Percentiles rank a stretch among this genome's conserved stretches.
Conservation (phyloP, 2,888 invertebrate species). For the Rhogogaster chlorosoma region DNA sequence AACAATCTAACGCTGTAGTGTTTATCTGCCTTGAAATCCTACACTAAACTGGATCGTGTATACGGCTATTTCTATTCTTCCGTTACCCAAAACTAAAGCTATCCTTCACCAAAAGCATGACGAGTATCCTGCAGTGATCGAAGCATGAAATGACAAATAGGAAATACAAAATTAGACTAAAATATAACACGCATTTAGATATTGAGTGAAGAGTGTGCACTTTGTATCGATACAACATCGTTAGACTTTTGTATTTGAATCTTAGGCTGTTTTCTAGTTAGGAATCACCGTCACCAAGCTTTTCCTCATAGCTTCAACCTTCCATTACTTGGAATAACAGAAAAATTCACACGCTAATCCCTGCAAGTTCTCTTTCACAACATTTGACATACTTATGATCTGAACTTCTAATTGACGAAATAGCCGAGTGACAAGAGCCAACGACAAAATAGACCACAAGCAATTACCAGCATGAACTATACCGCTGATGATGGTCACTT, state of each 20-base stretch:
- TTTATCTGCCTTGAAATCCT: constrained; percentile 42
- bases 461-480: constrained; percentile 16
- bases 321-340: not conserved
- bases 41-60: constrained; percentile 46
- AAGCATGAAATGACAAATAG: constrained; percentile 21
- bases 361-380: not conserved
- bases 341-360: constrained; percentile 14
- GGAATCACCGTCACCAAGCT: constrained; percentile 26
- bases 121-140: not conserved
- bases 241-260: constrained; percentile 18
- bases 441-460: not conserved
- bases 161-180: not conserved
- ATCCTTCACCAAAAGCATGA: constrained; percentile 22
- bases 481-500: not conserved
- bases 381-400: constrained; percentile 25
- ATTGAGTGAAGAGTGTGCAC: not conserved
- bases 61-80: constrained; percentile 43
- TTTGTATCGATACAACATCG: not conserved
- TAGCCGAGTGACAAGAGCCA: constrained; percentile 8
- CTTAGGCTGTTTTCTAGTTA: constrained; percentile 7
- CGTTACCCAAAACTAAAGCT: not conserved
- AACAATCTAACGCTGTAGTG: constrained; percentile 50
- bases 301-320: not conserved
- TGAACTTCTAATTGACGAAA: not conserved
- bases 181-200: not conserved